Evolutionary conservation across 1,140 invertebrate genomes (phyloP), one percentile per base, ranked within the genome.

Genomic region (Pseudoatta argentina): DNA sequence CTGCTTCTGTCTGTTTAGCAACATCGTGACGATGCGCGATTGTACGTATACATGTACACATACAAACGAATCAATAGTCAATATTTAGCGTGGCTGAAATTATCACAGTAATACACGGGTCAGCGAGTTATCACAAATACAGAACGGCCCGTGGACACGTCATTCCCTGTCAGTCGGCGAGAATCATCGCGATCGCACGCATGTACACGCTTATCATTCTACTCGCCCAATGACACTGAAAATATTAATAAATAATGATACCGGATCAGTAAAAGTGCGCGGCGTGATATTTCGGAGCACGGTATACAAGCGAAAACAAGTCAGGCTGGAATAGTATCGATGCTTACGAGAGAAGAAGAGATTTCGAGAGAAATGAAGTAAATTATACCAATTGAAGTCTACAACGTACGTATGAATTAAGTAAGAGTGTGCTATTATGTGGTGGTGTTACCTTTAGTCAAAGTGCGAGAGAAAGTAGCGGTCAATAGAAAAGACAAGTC

Each of bases 101-200:
- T 85, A 85, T 78, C 79, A 73, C 39, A 16, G 14, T 34, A 77
- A 77, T 0, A 86, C 66, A 39, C 24, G 63, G 89, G 90, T 91
- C 90, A 86, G 63, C 76, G 85, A 67, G 87, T 89, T 91, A 91
- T 89, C 85, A 24, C 14, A 34, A 87, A 76, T 39, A 21, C 81
- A 27, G n/a, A 21, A 21, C 76, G 10, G 39, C 44, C 59, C 59
- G 73, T 24, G 21, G 64, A 69, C 27, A 57, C 48, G 27, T 81
- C 73, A 39, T 27, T 83, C 14, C 16, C 14, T 27, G 85, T 27
- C 71, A 21, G 59, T 87, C 34, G 30, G 34, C 57, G 59, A 59
- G 72, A 83, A 89, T 85, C 73, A n/a, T 21, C 64, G 67, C 59
- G 66, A 30, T 82, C 78, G 69, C 12, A 51, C 24, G 39, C 55